Conservation (phyloP, 2,113 vertebrate species). For the Peucedramus taeniatus region DNA sequence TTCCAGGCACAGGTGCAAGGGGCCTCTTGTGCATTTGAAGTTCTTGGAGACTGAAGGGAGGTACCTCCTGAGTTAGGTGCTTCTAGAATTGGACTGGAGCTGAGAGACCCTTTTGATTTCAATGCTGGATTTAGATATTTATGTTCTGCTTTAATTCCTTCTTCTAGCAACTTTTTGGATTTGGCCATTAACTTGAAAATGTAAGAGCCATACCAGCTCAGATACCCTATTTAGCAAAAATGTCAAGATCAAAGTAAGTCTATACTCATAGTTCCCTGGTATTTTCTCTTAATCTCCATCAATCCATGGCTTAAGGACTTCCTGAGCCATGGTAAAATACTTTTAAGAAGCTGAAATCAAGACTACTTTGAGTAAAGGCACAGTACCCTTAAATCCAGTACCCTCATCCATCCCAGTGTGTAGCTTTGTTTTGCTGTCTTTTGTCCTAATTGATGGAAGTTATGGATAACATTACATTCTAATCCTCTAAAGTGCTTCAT, state of each 20-base stretch:
- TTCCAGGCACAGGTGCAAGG: neutral
- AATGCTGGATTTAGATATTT: neutral
- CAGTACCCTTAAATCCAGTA: neutral
- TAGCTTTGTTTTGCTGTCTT: neutral
- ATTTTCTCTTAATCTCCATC: neutral
- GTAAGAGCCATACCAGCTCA: neutral
- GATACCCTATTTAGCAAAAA: neutral
- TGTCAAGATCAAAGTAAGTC: neutral
- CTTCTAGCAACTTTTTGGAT: neutral
- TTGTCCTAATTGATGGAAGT: neutral
- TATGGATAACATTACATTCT: neutral
- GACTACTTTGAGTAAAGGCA: neutral
- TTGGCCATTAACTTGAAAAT: neutral
- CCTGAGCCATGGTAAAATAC: neutral
- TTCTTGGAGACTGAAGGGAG: neutral
- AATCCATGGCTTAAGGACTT: neutral
- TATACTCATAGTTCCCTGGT: neutral
- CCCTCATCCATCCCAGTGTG: neutral
- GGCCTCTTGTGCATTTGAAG: neutral
- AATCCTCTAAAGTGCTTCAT: neutral
- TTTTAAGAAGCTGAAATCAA: neutral
- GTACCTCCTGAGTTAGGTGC: neutral
- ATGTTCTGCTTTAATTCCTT: neutral
- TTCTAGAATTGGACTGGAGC: neutral
- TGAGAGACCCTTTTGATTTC: neutral